Evolutionary conservation across 2,888 invertebrate species (phyloP).

Genomic region (Antheraea yamamai): DNA sequence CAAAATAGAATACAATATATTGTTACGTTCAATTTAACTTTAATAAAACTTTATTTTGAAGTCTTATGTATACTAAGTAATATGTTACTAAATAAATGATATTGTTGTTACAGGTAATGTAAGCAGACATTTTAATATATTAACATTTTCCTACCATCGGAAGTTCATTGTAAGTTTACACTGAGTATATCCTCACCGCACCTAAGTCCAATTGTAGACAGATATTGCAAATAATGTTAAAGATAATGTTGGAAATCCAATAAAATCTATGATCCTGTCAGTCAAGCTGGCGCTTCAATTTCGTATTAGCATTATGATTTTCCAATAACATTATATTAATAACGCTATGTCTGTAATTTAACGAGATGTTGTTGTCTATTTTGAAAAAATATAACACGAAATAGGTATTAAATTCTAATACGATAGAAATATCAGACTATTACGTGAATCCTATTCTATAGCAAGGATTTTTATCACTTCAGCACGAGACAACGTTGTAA

Average conservation of each 20-base stretch:
- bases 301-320: too few species aligned
- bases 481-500: too few species aligned
- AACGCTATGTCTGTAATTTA: background rate
- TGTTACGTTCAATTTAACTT: constrained; percentile 1
- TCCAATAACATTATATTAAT: background rate
- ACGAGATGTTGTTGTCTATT: background rate
- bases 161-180: background rate
- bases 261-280: too few species aligned
- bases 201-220: background rate
- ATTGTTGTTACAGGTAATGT: constrained; percentile 1
- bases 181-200: background rate
- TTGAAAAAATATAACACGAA: background rate
- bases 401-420: constrained; percentile 9
- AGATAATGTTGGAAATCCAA: background rate
- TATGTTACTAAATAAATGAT: background rate
- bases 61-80: background rate
- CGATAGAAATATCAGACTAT: constrained; percentile 17
- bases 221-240: background rate
- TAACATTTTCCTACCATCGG: background rate
- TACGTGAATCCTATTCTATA: background rate
- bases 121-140: background rate
- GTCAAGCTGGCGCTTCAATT: too few species aligned
- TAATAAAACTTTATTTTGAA: background rate
- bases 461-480: too few species aligned
- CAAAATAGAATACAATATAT: background rate